A percentile compares a stretch with the other conserved stretches of the same genome.
These are phyloP conservation scores for Dorcus parallelipipedus DNA, from an alignment of 2,888 invertebrate genomes.

Conservation along the genomic window DNA sequence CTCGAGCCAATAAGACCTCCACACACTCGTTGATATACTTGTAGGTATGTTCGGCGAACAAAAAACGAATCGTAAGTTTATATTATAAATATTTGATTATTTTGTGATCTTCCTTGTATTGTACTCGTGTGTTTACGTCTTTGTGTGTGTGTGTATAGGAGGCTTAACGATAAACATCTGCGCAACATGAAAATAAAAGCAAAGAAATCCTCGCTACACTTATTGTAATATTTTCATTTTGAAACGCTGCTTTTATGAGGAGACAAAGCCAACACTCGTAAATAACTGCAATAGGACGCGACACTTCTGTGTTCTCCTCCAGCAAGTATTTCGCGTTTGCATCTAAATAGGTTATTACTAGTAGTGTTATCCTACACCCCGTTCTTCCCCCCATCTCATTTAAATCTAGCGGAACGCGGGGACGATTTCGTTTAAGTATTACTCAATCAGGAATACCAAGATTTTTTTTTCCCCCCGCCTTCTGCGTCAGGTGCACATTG, in stretches of 20 bases:
- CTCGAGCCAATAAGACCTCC: too few species aligned
- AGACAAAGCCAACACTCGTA: slow-evolving; percentile 27
- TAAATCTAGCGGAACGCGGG: background rate
- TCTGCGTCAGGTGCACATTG: too few species aligned
- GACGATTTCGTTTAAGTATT: background rate
- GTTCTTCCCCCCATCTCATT: background rate
- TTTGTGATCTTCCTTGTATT: too few species aligned
- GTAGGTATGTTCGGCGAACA: too few species aligned
- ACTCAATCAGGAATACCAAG: background rate
- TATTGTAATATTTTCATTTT: slow-evolving; percentile 14
- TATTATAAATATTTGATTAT: too few species aligned
- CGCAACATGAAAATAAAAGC: background rate
- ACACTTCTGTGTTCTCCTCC: slow-evolving; percentile 37
- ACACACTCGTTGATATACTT: too few species aligned
- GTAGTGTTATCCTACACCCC: slow-evolving; percentile 32
- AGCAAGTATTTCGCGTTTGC: slow-evolving; percentile 50
- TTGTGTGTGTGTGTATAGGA: too few species aligned
- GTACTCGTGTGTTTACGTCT: too few species aligned
- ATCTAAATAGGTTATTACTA: slow-evolving; percentile 57
- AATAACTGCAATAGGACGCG: slow-evolving; percentile 40
- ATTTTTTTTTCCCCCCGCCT: too few species aligned
- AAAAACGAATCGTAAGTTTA: too few species aligned
- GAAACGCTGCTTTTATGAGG: slow-evolving; percentile 15
- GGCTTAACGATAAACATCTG: background rate
- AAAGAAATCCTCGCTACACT: background rate